These are phyloP conservation scores for Cheirogaleus major DNA, from an alignment of 2,797 vertebrate species.

Conservation along the genomic window DNA sequence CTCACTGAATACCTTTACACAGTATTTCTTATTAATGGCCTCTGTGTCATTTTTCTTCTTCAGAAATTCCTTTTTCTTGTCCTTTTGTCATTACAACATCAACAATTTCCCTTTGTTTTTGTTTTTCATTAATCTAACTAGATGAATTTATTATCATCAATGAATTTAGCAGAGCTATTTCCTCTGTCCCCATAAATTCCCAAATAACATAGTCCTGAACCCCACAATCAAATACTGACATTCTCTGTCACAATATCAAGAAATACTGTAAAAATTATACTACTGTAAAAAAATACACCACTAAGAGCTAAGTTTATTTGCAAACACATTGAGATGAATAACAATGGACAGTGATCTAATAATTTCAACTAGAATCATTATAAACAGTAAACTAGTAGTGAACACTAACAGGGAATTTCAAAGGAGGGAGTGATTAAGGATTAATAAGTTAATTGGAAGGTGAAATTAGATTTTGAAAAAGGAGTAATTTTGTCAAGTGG, in stretches of 20 bases:
- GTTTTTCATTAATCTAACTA: background rate
- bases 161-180: background rate
- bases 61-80: background rate
- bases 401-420: background rate
- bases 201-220: background rate
- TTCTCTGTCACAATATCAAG: background rate
- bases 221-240: background rate
- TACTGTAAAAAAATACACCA: background rate
- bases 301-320: background rate
- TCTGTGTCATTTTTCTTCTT: background rate
- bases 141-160: background rate
- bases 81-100: background rate
- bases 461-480: background rate
- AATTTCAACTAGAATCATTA: background rate
- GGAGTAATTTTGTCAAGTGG: background rate
- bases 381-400: background rate
- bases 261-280: background rate
- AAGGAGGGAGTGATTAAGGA: background rate
- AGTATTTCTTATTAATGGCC: background rate
- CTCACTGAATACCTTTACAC: background rate
- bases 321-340: background rate
- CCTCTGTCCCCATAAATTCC: background rate
- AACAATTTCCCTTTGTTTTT: background rate
- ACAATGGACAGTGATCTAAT: background rate
- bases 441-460: background rate